These are phyloP conservation scores for Conistra vaccinii DNA, from an alignment of 2,888 invertebrate species.

Conservation along the genomic window DNA sequence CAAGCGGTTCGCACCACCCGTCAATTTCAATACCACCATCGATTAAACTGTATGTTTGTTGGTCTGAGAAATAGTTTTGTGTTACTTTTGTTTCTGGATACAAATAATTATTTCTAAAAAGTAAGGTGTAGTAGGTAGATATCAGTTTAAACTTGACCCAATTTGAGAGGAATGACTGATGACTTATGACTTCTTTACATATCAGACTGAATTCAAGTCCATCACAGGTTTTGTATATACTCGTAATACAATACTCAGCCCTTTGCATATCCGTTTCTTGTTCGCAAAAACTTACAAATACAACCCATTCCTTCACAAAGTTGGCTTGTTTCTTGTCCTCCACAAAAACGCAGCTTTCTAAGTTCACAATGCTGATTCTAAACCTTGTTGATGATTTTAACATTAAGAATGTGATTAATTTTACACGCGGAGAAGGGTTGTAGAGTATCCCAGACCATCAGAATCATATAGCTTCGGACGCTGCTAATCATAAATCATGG, in stretches of 20 bases:
- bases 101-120: not conserved
- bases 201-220: not conserved
- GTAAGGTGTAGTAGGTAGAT: not conserved
- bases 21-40: conserved; percentile 34
- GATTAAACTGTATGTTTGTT: conserved; percentile 13
- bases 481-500: conserved; percentile 14
- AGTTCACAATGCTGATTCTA: not conserved
- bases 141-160: conserved; percentile 16
- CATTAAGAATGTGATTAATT: not conserved
- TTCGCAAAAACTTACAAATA: too few species aligned
- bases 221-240: not conserved
- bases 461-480: not conserved
- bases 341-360: too few species aligned
- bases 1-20: conserved; percentile 26
- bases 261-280: too few species aligned
- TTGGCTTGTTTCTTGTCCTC: not conserved
- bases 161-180: not conserved
- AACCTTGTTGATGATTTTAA: not conserved
- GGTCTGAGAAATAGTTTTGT: conserved; percentile 21
- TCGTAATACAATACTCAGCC: not conserved
- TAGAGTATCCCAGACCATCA: too few species aligned
- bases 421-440: too few species aligned
- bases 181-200: not conserved
- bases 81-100: not conserved
- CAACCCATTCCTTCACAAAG: not conserved